phyloP scores from a whole-genome alignment of 2,113 vertebrate genomes.

The Urocitellus parryii region DNA sequence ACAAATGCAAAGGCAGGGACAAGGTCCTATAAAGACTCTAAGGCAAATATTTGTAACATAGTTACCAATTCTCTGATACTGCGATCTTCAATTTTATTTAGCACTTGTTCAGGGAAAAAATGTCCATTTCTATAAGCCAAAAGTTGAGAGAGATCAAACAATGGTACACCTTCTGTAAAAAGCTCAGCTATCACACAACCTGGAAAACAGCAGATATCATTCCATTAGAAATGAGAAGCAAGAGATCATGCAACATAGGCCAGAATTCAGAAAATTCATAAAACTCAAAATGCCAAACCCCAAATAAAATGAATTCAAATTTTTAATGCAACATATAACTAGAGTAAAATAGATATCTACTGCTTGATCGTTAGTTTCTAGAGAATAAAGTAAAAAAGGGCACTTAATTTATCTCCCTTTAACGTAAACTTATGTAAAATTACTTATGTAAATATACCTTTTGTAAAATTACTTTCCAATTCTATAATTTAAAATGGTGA shows the following conservation, averaged over 20 bases:
- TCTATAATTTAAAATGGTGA: slow-evolving; percentile 29
- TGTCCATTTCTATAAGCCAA: slow-evolving; percentile 97
- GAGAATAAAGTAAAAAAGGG: neutral
- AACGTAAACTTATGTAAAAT: neutral
- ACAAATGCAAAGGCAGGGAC: neutral
- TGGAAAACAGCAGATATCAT: slow-evolving; percentile 81
- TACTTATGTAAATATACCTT: too few species aligned
- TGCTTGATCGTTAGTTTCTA: neutral
- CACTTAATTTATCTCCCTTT: neutral
- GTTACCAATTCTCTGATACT: slow-evolving; percentile 96
- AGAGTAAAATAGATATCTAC: neutral
- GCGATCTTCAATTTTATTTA: slow-evolving; percentile 96
- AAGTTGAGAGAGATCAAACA: slow-evolving; percentile 98
- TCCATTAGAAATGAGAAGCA: slow-evolving; percentile 44
- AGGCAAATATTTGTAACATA: slow-evolving; percentile 24
- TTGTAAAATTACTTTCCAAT: neutral
- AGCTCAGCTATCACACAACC: slow-evolving; percentile 98
- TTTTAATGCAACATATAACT: neutral
- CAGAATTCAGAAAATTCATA: slow-evolving; percentile 28
- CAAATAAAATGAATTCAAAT: slow-evolving; percentile 49
- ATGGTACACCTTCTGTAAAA: slow-evolving; percentile 97
- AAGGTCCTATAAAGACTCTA: slow-evolving; percentile 19
- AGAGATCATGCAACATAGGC: neutral
- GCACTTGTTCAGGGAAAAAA: slow-evolving; percentile 96
- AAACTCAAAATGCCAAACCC: slow-evolving; percentile 11